phyloP scores from a whole-genome alignment of 1,140 invertebrate species.

The Phenacoccus solenopsis region DNA sequence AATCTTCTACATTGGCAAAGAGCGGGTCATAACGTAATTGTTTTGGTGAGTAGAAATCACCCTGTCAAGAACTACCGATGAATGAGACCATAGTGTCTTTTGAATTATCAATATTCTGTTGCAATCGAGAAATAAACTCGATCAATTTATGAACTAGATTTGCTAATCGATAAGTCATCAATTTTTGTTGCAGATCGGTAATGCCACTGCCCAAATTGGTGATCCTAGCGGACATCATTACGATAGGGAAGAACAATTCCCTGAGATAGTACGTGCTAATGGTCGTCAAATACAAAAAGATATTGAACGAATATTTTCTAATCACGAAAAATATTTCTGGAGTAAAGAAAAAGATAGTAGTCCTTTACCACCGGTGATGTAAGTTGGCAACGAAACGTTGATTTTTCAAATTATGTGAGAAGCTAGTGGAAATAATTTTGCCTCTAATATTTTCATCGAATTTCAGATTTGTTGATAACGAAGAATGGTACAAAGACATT shows the following conservation, averaged over 20 bases:
- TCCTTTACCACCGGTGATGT: not conserved
- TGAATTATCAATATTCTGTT: conserved; percentile 24
- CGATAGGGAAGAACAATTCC: conserved; percentile 49
- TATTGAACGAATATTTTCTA: conserved; percentile 64
- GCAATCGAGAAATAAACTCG: not conserved
- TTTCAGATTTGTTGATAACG: conserved; percentile 73
- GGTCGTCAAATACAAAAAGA: conserved; percentile 53
- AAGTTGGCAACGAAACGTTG: not conserved
- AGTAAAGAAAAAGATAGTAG: conserved; percentile 33
- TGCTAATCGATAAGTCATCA: not conserved
- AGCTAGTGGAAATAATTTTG: conserved; percentile 5
- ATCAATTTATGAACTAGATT: no score
- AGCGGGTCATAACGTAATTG: conserved; percentile 73
- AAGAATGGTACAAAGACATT: conserved; percentile 68
- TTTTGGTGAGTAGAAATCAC: conserved; percentile 50
- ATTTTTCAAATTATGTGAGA: conserved; percentile 10
- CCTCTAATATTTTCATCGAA: conserved; percentile 19
- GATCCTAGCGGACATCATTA: conserved; percentile 84
- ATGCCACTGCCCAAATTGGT: conserved; percentile 85
- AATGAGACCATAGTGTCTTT: not conserved
- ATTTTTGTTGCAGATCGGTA: conserved; percentile 54
- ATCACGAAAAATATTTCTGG: conserved; percentile 73
- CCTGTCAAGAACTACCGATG: conserved; percentile 12
- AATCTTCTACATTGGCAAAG: conserved; percentile 89
- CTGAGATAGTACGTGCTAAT: conserved; percentile 50